These are phyloP conservation scores for Lamellibrachia luymesi DNA, from an alignment of 1,140 invertebrate genomes.

Conservation along the genomic window DNA sequence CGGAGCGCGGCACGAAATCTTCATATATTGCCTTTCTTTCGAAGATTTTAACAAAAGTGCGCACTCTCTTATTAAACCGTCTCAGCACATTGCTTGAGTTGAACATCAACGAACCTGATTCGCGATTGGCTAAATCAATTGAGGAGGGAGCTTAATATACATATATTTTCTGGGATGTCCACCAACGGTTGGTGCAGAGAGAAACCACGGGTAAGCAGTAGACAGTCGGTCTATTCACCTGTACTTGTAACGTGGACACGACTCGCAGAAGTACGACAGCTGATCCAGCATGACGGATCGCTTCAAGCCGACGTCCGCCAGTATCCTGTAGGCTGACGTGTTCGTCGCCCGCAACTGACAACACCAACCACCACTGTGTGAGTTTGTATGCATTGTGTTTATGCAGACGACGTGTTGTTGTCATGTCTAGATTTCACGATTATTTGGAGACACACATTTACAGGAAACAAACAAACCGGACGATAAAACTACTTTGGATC, in stretches of 20 bases:
- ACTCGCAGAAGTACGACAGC: slow-evolving; percentile 26
- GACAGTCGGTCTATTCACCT: not conserved
- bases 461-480: not conserved
- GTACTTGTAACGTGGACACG: slow-evolving; percentile 21
- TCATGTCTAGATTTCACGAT: not conserved
- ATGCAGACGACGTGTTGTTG: not conserved
- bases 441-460: not conserved
- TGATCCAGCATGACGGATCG: slow-evolving; percentile 21
- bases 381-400: not conserved
- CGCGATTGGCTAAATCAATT: too few relatives aligned
- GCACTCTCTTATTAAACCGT: too few relatives aligned
- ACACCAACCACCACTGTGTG: not conserved
- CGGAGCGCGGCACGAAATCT: too few relatives aligned
- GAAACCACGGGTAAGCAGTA: not conserved
- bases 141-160: too few relatives aligned
- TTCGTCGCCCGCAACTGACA: slow-evolving; percentile 17
- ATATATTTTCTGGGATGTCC: too few relatives aligned
- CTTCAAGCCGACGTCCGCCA: slow-evolving; percentile 9
- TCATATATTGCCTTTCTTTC: too few relatives aligned
- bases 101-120: too few relatives aligned
- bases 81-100: too few relatives aligned
- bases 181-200: too few relatives aligned
- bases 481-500: not conserved
- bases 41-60: too few relatives aligned
- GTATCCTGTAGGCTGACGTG: slow-evolving; percentile 6